phyloP scores from a whole-genome alignment of 2,888 invertebrate species.

The Gymnosoma rotundatum region DNA sequence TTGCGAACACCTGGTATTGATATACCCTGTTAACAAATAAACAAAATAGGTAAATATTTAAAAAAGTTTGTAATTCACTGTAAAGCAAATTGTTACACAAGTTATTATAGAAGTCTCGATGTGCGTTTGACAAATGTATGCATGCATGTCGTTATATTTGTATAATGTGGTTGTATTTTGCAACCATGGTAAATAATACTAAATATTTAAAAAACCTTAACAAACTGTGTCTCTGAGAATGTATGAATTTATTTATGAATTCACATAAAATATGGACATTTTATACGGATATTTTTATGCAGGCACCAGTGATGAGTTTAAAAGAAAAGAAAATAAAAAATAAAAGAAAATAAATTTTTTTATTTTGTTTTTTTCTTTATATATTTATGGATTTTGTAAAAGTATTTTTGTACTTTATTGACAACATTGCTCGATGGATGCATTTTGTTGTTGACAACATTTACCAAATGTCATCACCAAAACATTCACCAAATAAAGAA shows the following conservation, averaged over 20 bases:
- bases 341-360: background rate
- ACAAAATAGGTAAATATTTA: background rate
- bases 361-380: background rate
- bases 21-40: too few species aligned
- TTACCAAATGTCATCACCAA: background rate
- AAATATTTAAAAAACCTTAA: slow-evolving; percentile 25
- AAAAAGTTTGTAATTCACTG: background rate
- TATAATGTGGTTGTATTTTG: slow-evolving; percentile 61
- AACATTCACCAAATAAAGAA: background rate
- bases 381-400: background rate
- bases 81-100: background rate
- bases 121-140: background rate
- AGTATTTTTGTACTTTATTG: background rate
- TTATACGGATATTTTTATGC: background rate
- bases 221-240: background rate
- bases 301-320: background rate
- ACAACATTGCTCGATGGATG: too few species aligned
- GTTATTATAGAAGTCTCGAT: background rate
- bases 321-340: background rate
- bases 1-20: too few species aligned
- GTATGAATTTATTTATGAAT: background rate
- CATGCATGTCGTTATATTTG: slow-evolving; percentile 3
- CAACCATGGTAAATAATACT: slow-evolving; percentile 61
- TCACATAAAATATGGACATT: background rate
- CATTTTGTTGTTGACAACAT: background rate